These are phyloP conservation scores for Meganola albula DNA, from an alignment of 2,888 invertebrate genomes.

Conservation along the genomic window DNA sequence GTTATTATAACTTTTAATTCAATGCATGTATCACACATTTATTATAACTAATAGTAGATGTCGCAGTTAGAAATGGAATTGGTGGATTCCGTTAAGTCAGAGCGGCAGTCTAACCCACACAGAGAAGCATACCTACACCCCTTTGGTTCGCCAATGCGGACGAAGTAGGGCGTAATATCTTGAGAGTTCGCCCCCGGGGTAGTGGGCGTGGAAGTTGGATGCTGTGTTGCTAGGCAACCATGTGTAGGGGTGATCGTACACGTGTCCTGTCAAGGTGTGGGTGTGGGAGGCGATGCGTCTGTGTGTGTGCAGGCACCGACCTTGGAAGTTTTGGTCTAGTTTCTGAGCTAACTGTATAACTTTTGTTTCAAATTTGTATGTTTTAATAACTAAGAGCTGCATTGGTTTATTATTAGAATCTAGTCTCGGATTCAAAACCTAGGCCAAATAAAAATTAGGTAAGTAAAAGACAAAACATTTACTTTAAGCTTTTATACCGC, in stretches of 20 bases:
- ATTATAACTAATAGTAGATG: conserved; percentile 30
- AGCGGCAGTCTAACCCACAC: conserved; percentile 54
- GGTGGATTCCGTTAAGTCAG: conserved; percentile 46
- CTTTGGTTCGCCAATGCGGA: conserved; percentile 73
- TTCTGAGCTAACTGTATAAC: conserved; percentile 26
- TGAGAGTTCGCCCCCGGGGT: conserved; percentile 75
- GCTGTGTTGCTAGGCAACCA: conserved; percentile 80
- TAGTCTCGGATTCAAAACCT: too few species aligned
- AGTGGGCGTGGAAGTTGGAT: conserved; percentile 79
- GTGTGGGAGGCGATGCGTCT: conserved; percentile 39
- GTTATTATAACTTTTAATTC: conserved; percentile 36
- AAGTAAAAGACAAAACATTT: too few species aligned
- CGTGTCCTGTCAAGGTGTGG: conserved; percentile 49
- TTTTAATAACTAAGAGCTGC: too few species aligned
- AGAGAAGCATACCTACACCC: conserved; percentile 58
- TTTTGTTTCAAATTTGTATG: conserved; percentile 12
- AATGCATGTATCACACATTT: conserved; percentile 30
- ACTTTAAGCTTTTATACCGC: too few species aligned
- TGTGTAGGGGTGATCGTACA: conserved; percentile 63
- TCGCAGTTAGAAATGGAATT: conserved; percentile 40
- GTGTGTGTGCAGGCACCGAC: conserved; percentile 51
- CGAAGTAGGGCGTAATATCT: conserved; percentile 76
- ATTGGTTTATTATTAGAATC: too few species aligned
- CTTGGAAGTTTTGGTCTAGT: conserved; percentile 71
- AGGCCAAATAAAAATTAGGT: too few species aligned